Evolutionary conservation across 2,888 invertebrate species (phyloP).

Genomic region (Parnassius mnemosyne): DNA sequence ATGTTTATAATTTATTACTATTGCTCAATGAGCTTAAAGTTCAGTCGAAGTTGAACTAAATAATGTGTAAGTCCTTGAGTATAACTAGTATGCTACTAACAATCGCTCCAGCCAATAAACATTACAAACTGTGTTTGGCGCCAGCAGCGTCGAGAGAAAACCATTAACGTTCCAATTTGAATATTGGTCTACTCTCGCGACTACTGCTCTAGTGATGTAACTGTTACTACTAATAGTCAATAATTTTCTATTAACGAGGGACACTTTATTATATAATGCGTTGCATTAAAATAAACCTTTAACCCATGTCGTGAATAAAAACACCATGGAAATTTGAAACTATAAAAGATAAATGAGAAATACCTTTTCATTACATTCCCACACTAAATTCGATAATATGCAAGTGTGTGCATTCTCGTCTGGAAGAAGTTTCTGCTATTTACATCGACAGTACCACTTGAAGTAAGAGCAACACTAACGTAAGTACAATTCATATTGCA

Average conservation of each 20-base stretch:
- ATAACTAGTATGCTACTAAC: constrained; percentile 30
- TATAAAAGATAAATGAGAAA: constrained; percentile 36
- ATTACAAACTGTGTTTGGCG: constrained; percentile 38
- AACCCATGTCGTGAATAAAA: constrained; percentile 31
- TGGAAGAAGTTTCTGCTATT: constrained; percentile 49
- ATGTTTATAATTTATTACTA: background rate
- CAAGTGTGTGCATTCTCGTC: constrained; percentile 46
- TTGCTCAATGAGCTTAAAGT: background rate
- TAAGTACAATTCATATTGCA: constrained; percentile 69
- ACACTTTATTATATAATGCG: background rate
- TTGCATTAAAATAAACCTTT: constrained; percentile 16
- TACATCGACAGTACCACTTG: constrained; percentile 46
- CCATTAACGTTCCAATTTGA: constrained; percentile 46
- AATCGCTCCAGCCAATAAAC: constrained; percentile 29
- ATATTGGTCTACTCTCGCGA: constrained; percentile 38
- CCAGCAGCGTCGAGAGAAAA: constrained; percentile 51
- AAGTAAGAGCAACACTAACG: constrained; percentile 44
- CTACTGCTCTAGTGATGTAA: constrained; percentile 41
- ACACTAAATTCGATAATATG: constrained; percentile 47
- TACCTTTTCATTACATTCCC: constrained; percentile 40
- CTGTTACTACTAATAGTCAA: constrained; percentile 24
- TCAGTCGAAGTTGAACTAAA: constrained; percentile 19
- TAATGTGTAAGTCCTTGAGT: constrained; percentile 30
- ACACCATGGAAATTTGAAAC: constrained; percentile 31
- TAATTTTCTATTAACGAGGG: background rate